Conservation (phyloP, 2,113 vertebrate genomes). For the Lampris megalopsis region DNA sequence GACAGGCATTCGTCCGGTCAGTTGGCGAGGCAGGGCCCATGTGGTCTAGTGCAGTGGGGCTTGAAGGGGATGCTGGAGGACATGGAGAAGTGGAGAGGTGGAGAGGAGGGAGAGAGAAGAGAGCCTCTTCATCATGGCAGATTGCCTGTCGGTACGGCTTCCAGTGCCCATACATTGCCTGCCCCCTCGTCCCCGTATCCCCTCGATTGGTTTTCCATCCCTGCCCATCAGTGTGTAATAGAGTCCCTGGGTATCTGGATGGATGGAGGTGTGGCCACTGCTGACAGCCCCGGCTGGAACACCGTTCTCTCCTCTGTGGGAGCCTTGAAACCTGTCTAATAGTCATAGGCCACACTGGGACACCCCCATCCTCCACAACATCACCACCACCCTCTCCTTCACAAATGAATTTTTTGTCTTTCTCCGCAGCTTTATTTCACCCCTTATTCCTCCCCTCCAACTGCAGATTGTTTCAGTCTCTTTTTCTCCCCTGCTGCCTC, state of each 20-base stretch:
- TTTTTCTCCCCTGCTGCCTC: not conserved
- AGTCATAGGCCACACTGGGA: slow-evolving; percentile 41
- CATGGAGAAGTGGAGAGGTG: slow-evolving; percentile 56
- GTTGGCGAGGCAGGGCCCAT: slow-evolving; percentile 19
- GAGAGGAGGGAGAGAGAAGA: slow-evolving; percentile 43
- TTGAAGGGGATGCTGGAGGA: slow-evolving; percentile 79
- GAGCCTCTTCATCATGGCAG: slow-evolving; percentile 81
- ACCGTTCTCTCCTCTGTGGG: slow-evolving; percentile 45
- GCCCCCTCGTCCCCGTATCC: slow-evolving; percentile 58
- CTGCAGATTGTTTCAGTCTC: slow-evolving; percentile 18
- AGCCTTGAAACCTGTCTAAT: slow-evolving; percentile 61
- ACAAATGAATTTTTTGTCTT: slow-evolving; percentile 45
- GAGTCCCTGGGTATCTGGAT: slow-evolving; percentile 76
- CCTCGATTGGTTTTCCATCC: slow-evolving; percentile 77
- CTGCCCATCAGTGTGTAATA: slow-evolving; percentile 77
- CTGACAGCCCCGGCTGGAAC: slow-evolving; percentile 58
- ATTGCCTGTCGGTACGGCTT: slow-evolving; percentile 78
- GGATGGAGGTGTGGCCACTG: slow-evolving; percentile 59
- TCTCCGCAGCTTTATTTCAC: slow-evolving; percentile 36
- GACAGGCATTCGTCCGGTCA: slow-evolving; percentile 53
- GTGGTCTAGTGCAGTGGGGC: slow-evolving; percentile 60
- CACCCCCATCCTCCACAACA: slow-evolving; percentile 40
- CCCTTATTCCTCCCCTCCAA: slow-evolving; percentile 1
- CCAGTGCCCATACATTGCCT: slow-evolving; percentile 60
- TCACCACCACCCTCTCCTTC: slow-evolving; percentile 38